Evolutionary conservation across 2,113 vertebrate genomes (phyloP), one percentile per base, ranked within the genome.

Genomic region (Varanus salvator): DNA sequence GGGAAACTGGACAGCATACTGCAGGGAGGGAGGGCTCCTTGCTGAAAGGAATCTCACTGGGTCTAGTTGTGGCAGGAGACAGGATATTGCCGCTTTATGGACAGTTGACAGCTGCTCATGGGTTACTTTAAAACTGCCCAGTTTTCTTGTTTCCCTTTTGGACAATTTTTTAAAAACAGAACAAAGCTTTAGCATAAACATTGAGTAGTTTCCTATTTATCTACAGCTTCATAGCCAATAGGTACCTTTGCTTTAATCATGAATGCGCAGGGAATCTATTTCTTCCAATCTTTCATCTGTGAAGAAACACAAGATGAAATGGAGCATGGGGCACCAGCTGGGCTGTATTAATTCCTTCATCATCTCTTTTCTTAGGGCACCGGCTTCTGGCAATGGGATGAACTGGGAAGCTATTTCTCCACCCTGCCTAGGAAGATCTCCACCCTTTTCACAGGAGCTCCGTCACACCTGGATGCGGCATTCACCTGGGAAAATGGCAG

Each of bases 301-400:
- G 21, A 54, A 57, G 69, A 74, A 27, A 38, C 6, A 27, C 31
- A 21, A 54, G 60, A 52, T 48, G 19, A 64, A 84, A 68, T 69
- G 31, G 21, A 29, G 11, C 1, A 57, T 29, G 60, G 76, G 2
- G 52, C 77, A 27, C 9, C 19, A 19, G n/a, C 80, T 17, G 3
- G 6, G 8, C 23, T 68, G 48, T 9, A 4, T 69, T 80, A 4
- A 85, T 57, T 85, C 23, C 50, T 85, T 9, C 66, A 68, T 81
- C 77, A 57, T 54, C 92, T 14, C 8, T 84, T 54, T 19, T 60
- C 84, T 48, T 80, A 97, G 97, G 96, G 89, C 44, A 96, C 95
- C 0, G 92, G 92, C 0, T 97, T 97, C 94, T 98, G 98, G 98
- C 98, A 98, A 93, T 98, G 97, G 97, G 98, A 98, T 9, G 98